Evolutionary conservation across 1,140 invertebrate genomes (phyloP).

Genomic region (Bactericera cockerelli): DNA sequence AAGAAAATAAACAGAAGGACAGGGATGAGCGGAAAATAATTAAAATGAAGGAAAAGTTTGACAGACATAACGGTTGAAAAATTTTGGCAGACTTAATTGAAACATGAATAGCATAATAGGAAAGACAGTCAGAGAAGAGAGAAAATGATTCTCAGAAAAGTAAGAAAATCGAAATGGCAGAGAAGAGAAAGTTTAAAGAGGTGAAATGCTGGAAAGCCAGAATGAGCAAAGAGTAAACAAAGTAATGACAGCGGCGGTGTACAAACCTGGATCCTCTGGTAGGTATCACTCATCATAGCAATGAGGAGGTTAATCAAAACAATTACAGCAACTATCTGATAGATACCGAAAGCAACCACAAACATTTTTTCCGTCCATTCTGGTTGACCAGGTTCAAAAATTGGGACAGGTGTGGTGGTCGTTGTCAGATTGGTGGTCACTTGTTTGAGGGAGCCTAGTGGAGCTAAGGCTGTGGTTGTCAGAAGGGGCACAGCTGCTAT

Average conservation of each 20-base stretch:
- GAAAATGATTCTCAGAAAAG: too few relatives aligned
- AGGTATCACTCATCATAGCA: conserved; percentile 99
- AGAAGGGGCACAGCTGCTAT: not conserved
- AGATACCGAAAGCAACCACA: conserved; percentile 72
- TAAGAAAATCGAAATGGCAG: too few relatives aligned
- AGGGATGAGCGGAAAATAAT: too few relatives aligned
- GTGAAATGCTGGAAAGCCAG: not conserved
- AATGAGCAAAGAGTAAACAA: not conserved
- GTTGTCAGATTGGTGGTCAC: conserved; percentile 13
- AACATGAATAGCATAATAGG: too few relatives aligned
- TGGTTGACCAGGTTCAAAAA: conserved; percentile 34
- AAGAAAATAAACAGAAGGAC: too few relatives aligned
- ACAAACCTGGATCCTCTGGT: conserved; percentile 85
- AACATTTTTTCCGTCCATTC: conserved; percentile 59
- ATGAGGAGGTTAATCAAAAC: conserved; percentile 98
- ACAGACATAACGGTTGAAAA: too few relatives aligned
- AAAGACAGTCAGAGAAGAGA: too few relatives aligned
- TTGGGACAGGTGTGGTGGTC: not conserved
- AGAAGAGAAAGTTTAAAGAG: too few relatives aligned
- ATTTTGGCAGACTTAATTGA: too few relatives aligned
- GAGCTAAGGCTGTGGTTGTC: conserved; percentile 62
- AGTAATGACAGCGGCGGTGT: not conserved
- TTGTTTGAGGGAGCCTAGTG: conserved; percentile 36
- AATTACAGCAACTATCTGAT: conserved; percentile 95
- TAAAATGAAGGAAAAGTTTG: too few relatives aligned